Evolutionary conservation across 2,113 vertebrate species (phyloP).

Genomic region (Cochlearius cochlearius): DNA sequence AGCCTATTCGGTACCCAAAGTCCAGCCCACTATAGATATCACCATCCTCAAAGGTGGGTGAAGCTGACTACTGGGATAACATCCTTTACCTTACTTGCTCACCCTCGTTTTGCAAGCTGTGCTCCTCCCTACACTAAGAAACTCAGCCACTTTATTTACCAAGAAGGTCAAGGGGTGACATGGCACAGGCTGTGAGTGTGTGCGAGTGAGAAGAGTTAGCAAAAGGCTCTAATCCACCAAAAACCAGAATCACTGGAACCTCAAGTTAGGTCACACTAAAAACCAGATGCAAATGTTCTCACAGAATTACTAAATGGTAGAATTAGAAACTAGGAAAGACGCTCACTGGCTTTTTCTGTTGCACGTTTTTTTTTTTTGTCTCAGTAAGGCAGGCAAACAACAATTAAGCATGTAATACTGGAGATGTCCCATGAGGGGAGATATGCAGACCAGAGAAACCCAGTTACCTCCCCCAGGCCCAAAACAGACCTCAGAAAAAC

Average conservation of each 20-base stretch:
- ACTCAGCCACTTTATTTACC: neutral
- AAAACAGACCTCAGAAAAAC: too few relatives aligned
- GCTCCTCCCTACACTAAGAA: rapidly evolving
- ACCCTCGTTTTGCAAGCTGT: neutral
- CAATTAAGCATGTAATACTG: neutral
- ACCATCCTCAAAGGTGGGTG: conserved; percentile 86
- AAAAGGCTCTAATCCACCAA: neutral
- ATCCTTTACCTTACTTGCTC: neutral
- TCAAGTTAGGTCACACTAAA: neutral
- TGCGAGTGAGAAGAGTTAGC: neutral
- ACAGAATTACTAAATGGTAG: neutral
- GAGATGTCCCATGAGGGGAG: neutral
- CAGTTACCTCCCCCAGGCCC: neutral
- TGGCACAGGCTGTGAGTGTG: neutral
- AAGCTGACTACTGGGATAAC: neutral
- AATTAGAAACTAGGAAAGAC: neutral
- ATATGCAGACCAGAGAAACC: neutral
- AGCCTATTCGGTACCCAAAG: conserved; percentile 57
- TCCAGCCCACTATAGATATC: conserved; percentile 82
- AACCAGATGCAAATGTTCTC: neutral
- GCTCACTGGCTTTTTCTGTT: neutral
- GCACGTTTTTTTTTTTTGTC: neutral
- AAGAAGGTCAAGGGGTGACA: neutral
- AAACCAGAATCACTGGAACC: neutral
- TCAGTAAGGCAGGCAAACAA: neutral